Evolutionary conservation across 2,113 vertebrate genomes (phyloP), one percentile per base, ranked within the genome.

Genomic region (Hemicordylus capensis): DNA sequence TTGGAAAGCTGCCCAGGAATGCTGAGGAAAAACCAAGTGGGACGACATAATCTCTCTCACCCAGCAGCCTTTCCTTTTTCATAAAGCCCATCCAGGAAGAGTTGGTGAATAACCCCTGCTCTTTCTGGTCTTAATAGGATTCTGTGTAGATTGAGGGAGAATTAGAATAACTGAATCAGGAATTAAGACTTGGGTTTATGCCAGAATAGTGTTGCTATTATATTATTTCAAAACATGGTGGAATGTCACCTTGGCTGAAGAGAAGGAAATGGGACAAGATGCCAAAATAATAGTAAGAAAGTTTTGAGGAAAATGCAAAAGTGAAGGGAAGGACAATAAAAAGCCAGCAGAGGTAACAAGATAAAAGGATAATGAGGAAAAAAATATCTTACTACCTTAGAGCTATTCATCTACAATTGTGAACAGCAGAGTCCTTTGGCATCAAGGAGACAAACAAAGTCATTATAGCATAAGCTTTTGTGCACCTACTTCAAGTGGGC

Each of bases 61-160:
- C 75, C 66, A 76, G 82, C 22, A 81, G 66, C 2, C 51, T 89
- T 92, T 63, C 54, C 73, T 87, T 63, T 89, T 89, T 77, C 87
- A 59, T 66, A 75, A 14, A 37, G 63, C 79, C n/a, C 3, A 4
- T 78, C 28, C 17, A 76, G 59, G 78, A 87, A 84, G 46, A 77
- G 54, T 3, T 78, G n/a, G 6, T 75, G 77, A 89, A 78, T 0
- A 46, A 54, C 4, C 42, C 22, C 31, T 31, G 31, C 54, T 88
- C 67, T 15, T 39, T 87, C 70, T 75, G 22, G 24, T 79, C 76
- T 83, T 64, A 59, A 70, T 42, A 82, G 34, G 70, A 86, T 79
- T 85, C 44, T 61, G 58, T 31, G 31, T 54, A 81, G 61, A 87
- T 89, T 59, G 77, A 89, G 89, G 78, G 10, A 31, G 1, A 86